A percentile compares a stretch with the other conserved stretches of the same genome.
phyloP scores from a whole-genome alignment of 2,797 vertebrate species.

The Halcyon smyrnensis region DNA sequence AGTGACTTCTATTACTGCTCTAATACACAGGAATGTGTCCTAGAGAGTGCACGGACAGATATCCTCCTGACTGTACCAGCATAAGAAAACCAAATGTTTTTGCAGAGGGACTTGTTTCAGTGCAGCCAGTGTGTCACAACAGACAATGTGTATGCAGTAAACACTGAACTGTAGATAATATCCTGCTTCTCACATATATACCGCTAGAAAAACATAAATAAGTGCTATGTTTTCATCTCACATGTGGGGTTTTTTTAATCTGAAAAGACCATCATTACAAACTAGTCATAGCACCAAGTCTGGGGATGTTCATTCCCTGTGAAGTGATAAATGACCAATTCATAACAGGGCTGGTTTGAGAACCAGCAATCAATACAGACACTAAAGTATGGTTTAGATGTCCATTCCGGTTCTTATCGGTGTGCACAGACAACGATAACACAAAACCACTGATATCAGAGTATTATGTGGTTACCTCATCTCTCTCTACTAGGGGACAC shows the following conservation, averaged over 20 bases:
- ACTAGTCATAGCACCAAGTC: constrained; percentile 16
- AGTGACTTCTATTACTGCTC: background rate
- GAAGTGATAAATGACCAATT: constrained; percentile 69
- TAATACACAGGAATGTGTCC: background rate
- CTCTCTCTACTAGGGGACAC: constrained; percentile 54
- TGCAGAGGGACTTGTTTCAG: background rate
- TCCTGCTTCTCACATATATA: background rate
- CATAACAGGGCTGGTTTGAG: constrained; percentile 60
- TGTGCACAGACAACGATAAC: constrained; percentile 62
- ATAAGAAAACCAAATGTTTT: background rate
- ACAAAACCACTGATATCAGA: constrained; percentile 63
- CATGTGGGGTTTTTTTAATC: constrained; percentile 17
- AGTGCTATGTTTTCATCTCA: constrained; percentile 18
- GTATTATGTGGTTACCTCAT: constrained; percentile 55
- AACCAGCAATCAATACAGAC: constrained; percentile 69
- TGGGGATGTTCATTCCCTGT: constrained; percentile 45
- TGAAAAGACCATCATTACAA: constrained; percentile 4
- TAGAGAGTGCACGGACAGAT: background rate
- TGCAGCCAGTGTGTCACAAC: background rate
- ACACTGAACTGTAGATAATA: background rate
- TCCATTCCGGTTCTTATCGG: constrained; percentile 64
- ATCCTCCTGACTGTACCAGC: background rate
- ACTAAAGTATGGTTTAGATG: constrained; percentile 46
- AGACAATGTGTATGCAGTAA: background rate
- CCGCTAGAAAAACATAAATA: constrained; percentile 12